Evolutionary conservation across 2,113 vertebrate genomes (phyloP), one percentile per base, ranked within the genome.

Genomic region (Saimiri boliviensis): DNA sequence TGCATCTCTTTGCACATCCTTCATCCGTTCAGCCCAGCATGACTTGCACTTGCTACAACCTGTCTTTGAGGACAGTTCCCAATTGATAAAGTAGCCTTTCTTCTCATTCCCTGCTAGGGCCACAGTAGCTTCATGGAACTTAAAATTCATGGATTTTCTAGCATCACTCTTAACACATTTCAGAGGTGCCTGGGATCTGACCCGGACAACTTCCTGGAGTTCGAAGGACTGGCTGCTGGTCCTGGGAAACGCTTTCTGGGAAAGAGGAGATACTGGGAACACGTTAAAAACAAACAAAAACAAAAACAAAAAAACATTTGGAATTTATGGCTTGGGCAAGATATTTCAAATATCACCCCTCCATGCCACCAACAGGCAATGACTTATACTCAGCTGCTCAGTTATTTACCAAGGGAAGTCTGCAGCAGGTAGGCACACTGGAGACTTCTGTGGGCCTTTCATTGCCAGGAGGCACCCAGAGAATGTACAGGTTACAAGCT

Each of bases 381-480:
- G 49, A 35, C 89, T 86, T 73, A 12, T 20, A 32, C 27, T 74
- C 35, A 11, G 2, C 21, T 25, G 80, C 70, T 60, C 7, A 0
- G 70, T 37, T 93, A 91, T 87, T 93, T 81, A 71, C 37, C 37
- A 10, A 83, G 81, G 47, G 83, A 88, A 91, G 96, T 86, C 89
- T 54, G 89, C 2, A 8, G 63, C 92, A 89, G 56, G 49, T 54
- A 37, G 9, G 20, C 70, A 95, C 74, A 83, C 45, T 77, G 58
- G 79, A 87, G 45, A 86, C 89, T 91, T 96, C 83, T 56, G 71
- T 1, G 37, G 27, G 66, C 32, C 86, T 94, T 20, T 88, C 42
- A 37, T 86, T 86, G 70, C 71, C 71, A 91, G 71, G 86, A 97
- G 68, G 94, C 56, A 63, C 45, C 94, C 58, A 45, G 80, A 95